phyloP scores from a whole-genome alignment of 1,140 invertebrate species.

The Linepithema humile region DNA sequence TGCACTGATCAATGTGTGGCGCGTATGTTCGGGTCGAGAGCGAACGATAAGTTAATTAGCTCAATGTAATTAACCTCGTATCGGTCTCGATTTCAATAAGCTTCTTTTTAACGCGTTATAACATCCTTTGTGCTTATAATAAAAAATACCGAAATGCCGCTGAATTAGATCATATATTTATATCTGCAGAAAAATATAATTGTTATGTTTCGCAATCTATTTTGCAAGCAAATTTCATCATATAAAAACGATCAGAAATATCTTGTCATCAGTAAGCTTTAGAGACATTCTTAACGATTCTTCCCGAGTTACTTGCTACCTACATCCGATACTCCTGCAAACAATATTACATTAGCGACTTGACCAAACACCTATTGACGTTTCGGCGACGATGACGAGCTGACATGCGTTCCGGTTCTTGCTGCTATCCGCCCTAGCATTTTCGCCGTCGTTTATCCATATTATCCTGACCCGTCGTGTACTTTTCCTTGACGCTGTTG shows the following conservation, averaged over 20 bases:
- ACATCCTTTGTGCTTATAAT: too few relatives aligned
- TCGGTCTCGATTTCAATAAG: constrained; percentile 63
- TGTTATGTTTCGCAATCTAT: too few relatives aligned
- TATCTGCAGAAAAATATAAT: not conserved
- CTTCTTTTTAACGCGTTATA: too few relatives aligned
- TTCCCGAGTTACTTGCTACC: constrained; percentile 36
- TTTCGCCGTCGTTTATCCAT: constrained; percentile 51
- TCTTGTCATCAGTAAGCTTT: not conserved
- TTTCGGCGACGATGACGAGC: constrained; percentile 60
- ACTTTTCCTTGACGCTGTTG: constrained; percentile 18
- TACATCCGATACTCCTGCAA: constrained; percentile 71
- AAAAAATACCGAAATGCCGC: too few relatives aligned
- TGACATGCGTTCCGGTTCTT: constrained; percentile 67
- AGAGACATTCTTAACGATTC: constrained; percentile 59
- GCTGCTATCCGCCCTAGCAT: constrained; percentile 34
- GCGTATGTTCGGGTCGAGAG: not conserved
- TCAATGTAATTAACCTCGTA: constrained; percentile 14
- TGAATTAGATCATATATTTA: too few relatives aligned
- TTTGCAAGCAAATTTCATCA: too few relatives aligned
- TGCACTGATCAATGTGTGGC: not conserved
- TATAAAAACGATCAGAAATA: constrained; percentile 25
- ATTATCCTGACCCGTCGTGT: constrained; percentile 35
- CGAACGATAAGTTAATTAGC: constrained; percentile 67
- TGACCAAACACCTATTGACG: constrained; percentile 71
- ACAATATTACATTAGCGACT: constrained; percentile 79